A percentile compares a stretch with the other conserved stretches of the same genome.
phyloP scores from a whole-genome alignment of 37 sponge, comb jelly and placozoan species.

The Haliclona indistincta region DNA sequence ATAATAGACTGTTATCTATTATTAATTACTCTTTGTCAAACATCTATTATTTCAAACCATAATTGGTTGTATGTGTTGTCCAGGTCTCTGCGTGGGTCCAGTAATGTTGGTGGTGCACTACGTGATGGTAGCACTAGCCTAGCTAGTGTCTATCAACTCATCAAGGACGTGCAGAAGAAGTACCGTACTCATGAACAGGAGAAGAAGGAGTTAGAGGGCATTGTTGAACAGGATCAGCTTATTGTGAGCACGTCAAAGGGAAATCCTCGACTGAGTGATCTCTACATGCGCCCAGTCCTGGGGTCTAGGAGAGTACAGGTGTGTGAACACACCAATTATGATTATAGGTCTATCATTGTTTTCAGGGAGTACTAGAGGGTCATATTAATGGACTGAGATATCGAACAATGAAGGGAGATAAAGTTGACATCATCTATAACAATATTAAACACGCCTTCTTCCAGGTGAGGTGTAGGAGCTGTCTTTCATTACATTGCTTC shows the following conservation, averaged over 20 bases:
- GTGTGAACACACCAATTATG: neutral
- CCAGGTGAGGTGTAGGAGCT: slow-evolving; percentile 49
- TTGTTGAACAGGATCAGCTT: slow-evolving; percentile 82
- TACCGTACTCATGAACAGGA: slow-evolving; percentile 92
- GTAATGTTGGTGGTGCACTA: slow-evolving; percentile 10
- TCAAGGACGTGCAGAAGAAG: slow-evolving; percentile 96
- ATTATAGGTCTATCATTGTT: neutral
- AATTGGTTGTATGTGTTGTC: neutral
- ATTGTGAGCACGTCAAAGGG: slow-evolving; percentile 59
- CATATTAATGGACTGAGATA: slow-evolving; percentile 94
- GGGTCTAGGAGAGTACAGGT: slow-evolving; percentile 80
- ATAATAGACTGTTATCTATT: no score
- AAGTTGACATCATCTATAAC: slow-evolving; percentile 90
- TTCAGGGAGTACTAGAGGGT: slow-evolving; percentile 87
- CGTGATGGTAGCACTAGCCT: slow-evolving; percentile 26
- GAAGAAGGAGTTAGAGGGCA: slow-evolving; percentile 93
- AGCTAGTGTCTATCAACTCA: slow-evolving; percentile 66
- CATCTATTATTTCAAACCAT: neutral
- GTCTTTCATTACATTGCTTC: neutral
- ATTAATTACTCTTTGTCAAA: no score
- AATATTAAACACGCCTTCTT: slow-evolving; percentile 97
- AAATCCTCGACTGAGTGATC: slow-evolving; percentile 94
- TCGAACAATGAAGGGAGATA: slow-evolving; percentile 83
- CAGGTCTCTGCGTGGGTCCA: slow-evolving; percentile 54
- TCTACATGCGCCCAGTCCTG: slow-evolving; percentile 91